Evolutionary conservation across 2,113 vertebrate genomes (phyloP), one percentile per base, ranked within the genome.

Genomic region (Myiozetetes cayanensis): DNA sequence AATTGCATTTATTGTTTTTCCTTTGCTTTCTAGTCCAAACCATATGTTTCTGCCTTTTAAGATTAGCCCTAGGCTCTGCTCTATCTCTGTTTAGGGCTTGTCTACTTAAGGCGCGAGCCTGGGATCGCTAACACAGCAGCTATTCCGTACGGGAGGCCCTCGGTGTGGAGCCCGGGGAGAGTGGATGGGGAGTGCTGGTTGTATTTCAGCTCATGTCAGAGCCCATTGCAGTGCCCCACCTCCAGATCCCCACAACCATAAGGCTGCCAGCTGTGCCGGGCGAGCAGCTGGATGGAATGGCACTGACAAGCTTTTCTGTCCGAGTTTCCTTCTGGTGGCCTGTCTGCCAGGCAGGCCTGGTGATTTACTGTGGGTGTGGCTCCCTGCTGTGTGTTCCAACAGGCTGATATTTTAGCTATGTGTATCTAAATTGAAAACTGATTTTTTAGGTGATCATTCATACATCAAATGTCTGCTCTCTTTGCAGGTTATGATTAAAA

Each of bases 401-500:
- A 23, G 58, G 23, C 58, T 66, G 62, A 8, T 46, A 2, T 30
- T 76, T 55, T 20, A 41, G 23, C 37, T 71, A 1, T 2, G 0
- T 68, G 8, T 22, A 8, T 70, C 17, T 44, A 27, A 71, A 74
- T 73, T 49, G 56, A 47, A 84, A 90, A 47, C 67, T 62, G 30
- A 7, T 75, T 87, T 94, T 44, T 41, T 63, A 43, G 63, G 66
- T 23, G 83, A 21, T 55, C 30, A 35, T 43, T 82, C 15, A 6
- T 73, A 35, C 6, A 5, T 72, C 39, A 53, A 88, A 72, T 90
- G 56, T 27, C 50, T 16, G 52, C 63, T 97, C 31, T 97, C 89
- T 90, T 90, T 97, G 37, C 96, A 99, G 99, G 62, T 99, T 87
- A 89, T 99, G 56, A 94, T 99, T 50, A 99, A 99, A 97, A 99